Evolutionary conservation across 2,888 invertebrate species (phyloP), one percentile per base, ranked within the genome.

Genomic region (Agrypnus murinus): DNA sequence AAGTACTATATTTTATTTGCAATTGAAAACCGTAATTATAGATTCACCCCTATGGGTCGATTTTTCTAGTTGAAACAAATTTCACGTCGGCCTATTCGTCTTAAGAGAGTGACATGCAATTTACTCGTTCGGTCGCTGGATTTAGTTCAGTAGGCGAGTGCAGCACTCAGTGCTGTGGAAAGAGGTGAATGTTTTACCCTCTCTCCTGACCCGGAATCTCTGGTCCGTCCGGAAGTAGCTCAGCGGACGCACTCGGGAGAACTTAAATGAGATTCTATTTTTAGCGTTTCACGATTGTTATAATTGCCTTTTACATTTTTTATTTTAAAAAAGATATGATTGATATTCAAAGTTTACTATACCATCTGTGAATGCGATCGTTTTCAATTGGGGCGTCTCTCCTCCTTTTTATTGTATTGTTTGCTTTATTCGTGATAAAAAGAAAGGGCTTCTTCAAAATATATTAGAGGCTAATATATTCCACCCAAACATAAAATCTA

Each of bases 61-160:
- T 64, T 69, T 65, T 65, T 57, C 81, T 84, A 82, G 80, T 84
- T 84, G 81, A 81, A 82, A 83, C 82, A 82, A 83, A 84, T 83
- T 84, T 81, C 83, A 83, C 83, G 83, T 83, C 80, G 80, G 82
- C 81, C 83, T 83, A 84, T 84, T 83, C 82, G 83, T 84, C 83
- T 84, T 84, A 76, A 74, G 65, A 76, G 82, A 82, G 81, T 84
- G 84, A 84, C 84, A 83, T 80, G 83, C 84, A 84, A 84, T 84
- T 84, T 84, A 83, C 82, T 80, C 80, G 77, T 77, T 79, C 80
- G 79, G 77, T 78, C 75, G 77, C 78, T 78, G 82, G 81, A 82
- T 82, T 82, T 80, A 79, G 81, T 80, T 81, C 78, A 76, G 79
- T 77, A 74, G 72, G 77, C 72, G 76, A 75, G 74, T 64, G 72